Evolutionary conservation across 2,113 vertebrate genomes (phyloP).

Genomic region (Rhynchomys soricoides): DNA sequence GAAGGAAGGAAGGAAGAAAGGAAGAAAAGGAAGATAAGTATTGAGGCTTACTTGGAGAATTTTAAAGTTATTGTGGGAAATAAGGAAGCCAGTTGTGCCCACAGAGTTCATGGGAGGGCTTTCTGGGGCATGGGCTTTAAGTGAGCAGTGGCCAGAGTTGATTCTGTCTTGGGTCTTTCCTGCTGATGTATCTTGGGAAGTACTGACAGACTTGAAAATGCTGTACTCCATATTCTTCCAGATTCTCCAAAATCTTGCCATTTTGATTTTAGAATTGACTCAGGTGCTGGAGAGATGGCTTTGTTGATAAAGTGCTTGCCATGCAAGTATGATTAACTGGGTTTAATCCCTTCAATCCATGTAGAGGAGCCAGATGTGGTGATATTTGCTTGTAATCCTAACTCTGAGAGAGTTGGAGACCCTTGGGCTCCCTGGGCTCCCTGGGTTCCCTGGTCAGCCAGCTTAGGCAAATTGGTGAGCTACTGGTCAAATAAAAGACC

Average conservation of each 20-base stretch:
- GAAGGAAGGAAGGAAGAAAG: background rate
- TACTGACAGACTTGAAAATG: background rate
- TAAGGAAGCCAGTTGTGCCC: background rate
- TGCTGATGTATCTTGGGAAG: background rate
- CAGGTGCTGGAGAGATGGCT: background rate
- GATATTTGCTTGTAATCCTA: background rate
- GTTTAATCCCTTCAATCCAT: background rate
- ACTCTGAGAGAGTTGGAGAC: background rate
- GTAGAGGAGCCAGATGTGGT: background rate
- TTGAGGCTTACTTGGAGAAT: background rate
- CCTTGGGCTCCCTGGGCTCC: background rate
- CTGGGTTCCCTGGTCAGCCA: background rate
- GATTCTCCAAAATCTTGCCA: background rate
- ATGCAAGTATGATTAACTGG: background rate
- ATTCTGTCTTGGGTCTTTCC: background rate
- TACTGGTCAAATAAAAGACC: background rate
- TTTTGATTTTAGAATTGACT: background rate
- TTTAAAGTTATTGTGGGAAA: conserved; percentile 3
- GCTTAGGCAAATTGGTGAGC: background rate
- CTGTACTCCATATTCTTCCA: background rate
- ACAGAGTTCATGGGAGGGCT: background rate
- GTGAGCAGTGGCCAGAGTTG: background rate
- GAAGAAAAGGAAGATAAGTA: background rate
- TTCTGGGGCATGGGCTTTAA: background rate
- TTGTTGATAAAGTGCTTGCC: background rate